phyloP scores from a whole-genome alignment of 2,113 vertebrate species.

The Macroglossus sobrinus region DNA sequence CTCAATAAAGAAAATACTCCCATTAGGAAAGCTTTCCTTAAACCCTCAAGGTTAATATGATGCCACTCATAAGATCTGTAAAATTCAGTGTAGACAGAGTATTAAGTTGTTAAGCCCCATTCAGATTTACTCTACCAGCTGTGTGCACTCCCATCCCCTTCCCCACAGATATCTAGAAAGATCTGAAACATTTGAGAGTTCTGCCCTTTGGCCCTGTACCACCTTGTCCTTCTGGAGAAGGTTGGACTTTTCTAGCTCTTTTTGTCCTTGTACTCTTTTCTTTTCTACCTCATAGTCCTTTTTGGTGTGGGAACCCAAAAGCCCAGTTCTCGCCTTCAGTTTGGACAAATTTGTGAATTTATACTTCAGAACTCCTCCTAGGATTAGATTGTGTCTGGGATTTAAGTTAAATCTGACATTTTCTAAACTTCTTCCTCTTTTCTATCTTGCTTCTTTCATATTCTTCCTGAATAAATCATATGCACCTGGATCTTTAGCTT shows the following conservation, averaged over 20 bases:
- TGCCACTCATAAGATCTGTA: neutral
- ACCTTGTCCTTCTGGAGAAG: no score
- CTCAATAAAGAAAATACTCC: neutral
- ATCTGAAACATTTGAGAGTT: neutral
- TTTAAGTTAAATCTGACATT: neutral
- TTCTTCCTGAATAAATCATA: neutral
- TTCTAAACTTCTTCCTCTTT: neutral
- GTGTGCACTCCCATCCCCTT: fast-evolving
- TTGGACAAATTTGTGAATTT: neutral
- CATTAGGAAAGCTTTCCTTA: neutral
- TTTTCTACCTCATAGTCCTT: neutral
- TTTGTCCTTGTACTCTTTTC: neutral
- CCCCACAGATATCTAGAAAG: neutral
- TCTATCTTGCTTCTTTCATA: neutral
- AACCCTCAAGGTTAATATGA: neutral
- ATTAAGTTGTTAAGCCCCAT: neutral
- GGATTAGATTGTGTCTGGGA: neutral
- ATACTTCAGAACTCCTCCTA: neutral
- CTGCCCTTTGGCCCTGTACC: no score
- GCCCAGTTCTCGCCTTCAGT: neutral
- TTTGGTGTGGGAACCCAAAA: neutral
- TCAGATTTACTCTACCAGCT: neutral
- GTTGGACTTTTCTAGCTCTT: neutral
- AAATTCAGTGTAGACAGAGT: neutral
- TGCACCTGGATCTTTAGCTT: neutral